Percentiles rank a stretch among this genome's conserved stretches.
Conservation (phyloP, 2,797 vertebrate genomes). For the Anisognathus igniventris region DNA sequence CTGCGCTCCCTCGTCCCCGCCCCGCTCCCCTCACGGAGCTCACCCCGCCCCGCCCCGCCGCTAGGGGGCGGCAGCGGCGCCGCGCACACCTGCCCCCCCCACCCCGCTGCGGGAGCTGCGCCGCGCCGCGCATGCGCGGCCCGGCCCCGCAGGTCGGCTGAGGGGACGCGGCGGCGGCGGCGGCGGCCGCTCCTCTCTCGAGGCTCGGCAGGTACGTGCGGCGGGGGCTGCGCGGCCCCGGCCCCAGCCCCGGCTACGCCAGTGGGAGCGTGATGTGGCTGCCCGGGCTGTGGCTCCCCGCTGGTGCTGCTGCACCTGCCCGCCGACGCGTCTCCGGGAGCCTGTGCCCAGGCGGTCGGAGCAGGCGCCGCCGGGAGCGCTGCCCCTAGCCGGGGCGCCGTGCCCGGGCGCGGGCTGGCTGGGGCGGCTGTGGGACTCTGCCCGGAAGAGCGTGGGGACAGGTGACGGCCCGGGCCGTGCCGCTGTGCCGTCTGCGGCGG, state of each 20-base stretch:
- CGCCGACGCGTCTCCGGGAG: neutral
- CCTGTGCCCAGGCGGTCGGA: neutral
- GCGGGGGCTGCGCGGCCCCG: neutral
- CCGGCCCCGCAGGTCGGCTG: neutral
- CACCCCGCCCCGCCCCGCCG: neutral
- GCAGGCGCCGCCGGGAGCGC: neutral
- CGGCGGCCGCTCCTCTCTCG: neutral
- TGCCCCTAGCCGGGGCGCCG: neutral
- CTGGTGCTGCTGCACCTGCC: neutral
- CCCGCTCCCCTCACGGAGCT: neutral
- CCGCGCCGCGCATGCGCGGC: neutral
- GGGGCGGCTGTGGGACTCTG: neutral
- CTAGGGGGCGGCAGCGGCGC: neutral
- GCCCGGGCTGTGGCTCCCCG: neutral
- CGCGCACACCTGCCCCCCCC: neutral
- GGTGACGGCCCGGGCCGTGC: neutral
- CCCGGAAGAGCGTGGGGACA: neutral
- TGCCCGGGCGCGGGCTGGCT: neutral
- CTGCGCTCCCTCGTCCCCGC: rapidly evolving
- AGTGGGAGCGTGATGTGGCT: neutral
- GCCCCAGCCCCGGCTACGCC: neutral
- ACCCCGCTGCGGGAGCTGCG: neutral
- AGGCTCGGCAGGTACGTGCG: neutral
- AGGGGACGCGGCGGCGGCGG: neutral
- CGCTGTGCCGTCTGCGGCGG: neutral